Base-by-base conservation (phyloP, 1,140 invertebrate genomes). In the Stegodyphus dumicola region DNA sequence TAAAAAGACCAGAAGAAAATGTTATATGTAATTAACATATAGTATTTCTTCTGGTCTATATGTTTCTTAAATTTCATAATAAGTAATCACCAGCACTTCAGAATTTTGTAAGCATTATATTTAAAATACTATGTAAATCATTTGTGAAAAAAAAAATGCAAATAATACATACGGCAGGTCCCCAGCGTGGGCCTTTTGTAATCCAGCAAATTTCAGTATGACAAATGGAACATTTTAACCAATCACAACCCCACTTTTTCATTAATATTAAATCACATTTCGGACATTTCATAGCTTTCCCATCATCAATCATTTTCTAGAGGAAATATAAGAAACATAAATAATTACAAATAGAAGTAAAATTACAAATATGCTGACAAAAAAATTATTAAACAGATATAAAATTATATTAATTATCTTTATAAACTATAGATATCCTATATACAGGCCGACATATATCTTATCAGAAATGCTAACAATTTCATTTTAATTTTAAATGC, bases 201-300 rank as follows among this genome's bases (percentile, higher is more conserved):
- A 97, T 95, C 97, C 97, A 98, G 90, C 97, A 98, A 66, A 98
- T 97, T 91, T 98, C 96, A 15, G 95, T 97, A 91, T 96, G 95
- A 90, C 97, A 98, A 91, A 97, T 96, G 1, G 95, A 95, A 90
- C 97, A 98, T 71, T 95, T 93, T 52, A 98, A 91, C 96, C 96
- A 98, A 91, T 98, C 96, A 92, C 97, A 98, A 48, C 97, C 97
- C 94, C 95, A 96, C 92, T 97, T 97, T 90, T 98, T 97, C 91
- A 96, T 95, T 2, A 98, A 91, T 13, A 98, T 93, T 18, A 96
- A 94, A 87, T 93, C 91, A 90, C 96, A 98, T 75, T 94, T 94
- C 3, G 96, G 96, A 92, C 96, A 98, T 17, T 93, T 92, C 90
- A 98, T 93, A 4, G 96, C 97, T 91, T 97, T 95, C 1, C 96